These are phyloP conservation scores for Drosophila quadrilineata DNA, from an alignment of 1,140 invertebrate genomes.

Conservation along the genomic window DNA sequence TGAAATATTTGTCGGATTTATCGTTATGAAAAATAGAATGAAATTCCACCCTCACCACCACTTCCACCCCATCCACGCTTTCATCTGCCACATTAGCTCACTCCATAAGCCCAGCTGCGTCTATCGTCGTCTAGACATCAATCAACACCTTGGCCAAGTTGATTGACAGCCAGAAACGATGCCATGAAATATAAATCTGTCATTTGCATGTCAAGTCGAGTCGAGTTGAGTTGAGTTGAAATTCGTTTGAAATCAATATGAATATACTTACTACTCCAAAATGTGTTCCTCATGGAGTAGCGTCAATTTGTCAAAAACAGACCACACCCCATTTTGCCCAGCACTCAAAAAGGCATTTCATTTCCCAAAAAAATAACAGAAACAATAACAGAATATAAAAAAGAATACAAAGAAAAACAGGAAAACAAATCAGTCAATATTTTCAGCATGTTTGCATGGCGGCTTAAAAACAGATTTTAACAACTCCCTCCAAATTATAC, in stretches of 20 bases:
- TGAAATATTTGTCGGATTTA: constrained; percentile 24
- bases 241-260: constrained; percentile 72
- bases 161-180: constrained; percentile 70
- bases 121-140: constrained; percentile 63
- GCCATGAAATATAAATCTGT: constrained; percentile 73
- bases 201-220: constrained; percentile 73
- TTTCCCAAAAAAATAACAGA: constrained; percentile 10
- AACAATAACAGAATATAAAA: neutral
- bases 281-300: constrained; percentile 25
- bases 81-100: too few relatives aligned
- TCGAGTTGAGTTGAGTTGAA: too few relatives aligned
- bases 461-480: constrained; percentile 65
- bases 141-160: constrained; percentile 69
- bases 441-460: constrained; percentile 37
- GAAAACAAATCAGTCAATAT: constrained; percentile 52
- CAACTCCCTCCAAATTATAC: constrained; percentile 20
- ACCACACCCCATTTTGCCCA: constrained; percentile 1
- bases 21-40: constrained; percentile 3
- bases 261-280: constrained; percentile 58
- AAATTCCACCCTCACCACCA: neutral
- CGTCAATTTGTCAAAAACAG: constrained; percentile 77
- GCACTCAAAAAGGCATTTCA: constrained; percentile 43
- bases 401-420: constrained; percentile 4
- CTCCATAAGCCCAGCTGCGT: constrained; percentile 13
- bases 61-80: neutral